Conservation (phyloP, 2,113 vertebrate species). For the Coreoperca whiteheadi region DNA sequence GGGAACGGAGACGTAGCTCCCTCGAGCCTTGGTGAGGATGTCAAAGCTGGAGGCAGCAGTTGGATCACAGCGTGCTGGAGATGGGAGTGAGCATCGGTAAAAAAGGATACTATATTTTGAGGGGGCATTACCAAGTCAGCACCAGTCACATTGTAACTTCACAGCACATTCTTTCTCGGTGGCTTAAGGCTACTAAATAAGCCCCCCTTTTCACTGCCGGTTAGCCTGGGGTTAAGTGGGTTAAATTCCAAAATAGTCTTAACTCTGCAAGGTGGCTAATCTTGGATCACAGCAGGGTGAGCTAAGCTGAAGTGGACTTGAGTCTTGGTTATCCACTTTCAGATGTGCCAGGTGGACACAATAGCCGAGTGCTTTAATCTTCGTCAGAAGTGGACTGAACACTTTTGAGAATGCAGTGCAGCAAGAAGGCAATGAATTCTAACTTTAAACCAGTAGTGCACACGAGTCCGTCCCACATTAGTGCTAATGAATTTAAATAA, state of each 20-base stretch:
- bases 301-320: constrained; percentile 49
- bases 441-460: neutral
- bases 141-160: constrained; percentile 50
- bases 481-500: constrained; percentile 30
- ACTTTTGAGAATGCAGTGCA: neutral
- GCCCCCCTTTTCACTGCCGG: constrained; percentile 22
- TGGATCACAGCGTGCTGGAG: constrained; percentile 37
- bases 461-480: neutral
- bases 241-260: constrained; percentile 69
- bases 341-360: constrained; percentile 60
- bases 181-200: constrained; percentile 49
- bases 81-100: constrained; percentile 42
- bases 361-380: constrained; percentile 45
- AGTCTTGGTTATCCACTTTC: constrained; percentile 65
- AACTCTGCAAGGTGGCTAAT: constrained; percentile 71
- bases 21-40: constrained; percentile 32
- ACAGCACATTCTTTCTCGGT: constrained; percentile 31
- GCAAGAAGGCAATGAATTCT: neutral
- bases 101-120: constrained; percentile 31
- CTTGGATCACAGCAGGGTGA: constrained; percentile 66
- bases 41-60: constrained; percentile 58
- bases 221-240: constrained; percentile 66
- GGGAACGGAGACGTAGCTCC: constrained; percentile 43
- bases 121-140: constrained; percentile 37
- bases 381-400: neutral